Evolutionary conservation across 1,140 invertebrate genomes (phyloP).

Genomic region (Sesamia nonagrioides): DNA sequence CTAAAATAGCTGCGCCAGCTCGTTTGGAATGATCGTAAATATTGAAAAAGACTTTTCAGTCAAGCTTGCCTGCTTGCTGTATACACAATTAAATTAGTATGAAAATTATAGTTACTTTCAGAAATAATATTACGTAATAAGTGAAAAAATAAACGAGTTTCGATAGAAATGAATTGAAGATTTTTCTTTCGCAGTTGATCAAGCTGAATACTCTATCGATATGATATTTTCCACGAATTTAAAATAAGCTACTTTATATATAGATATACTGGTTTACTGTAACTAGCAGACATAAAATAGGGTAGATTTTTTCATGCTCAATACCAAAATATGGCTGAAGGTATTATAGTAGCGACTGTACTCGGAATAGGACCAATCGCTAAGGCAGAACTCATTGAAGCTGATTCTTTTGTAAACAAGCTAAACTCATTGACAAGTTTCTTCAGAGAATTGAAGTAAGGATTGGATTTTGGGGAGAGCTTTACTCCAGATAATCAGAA

Average conservation of each 20-base stretch:
- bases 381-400: neutral
- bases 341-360: neutral
- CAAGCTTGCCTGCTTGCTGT: neutral
- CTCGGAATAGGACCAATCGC: neutral
- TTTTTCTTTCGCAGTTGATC: neutral
- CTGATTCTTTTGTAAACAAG: too few relatives aligned
- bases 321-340: conserved; percentile 32
- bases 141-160: neutral
- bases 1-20: neutral
- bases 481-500: too few relatives aligned
- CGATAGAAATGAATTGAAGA: neutral
- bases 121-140: neutral
- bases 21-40: neutral
- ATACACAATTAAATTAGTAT: neutral
- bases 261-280: conserved; percentile 17
- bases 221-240: conserved; percentile 7
- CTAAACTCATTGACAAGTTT: too few relatives aligned
- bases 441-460: too few relatives aligned
- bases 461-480: too few relatives aligned
- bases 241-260: conserved; percentile 14
- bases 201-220: neutral
- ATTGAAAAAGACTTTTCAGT: neutral
- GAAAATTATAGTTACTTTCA: neutral
- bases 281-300: conserved; percentile 10
- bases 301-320: conserved; percentile 30